Base-by-base conservation (phyloP, 2,888 invertebrate species). In the Loripinus fragilis region DNA sequence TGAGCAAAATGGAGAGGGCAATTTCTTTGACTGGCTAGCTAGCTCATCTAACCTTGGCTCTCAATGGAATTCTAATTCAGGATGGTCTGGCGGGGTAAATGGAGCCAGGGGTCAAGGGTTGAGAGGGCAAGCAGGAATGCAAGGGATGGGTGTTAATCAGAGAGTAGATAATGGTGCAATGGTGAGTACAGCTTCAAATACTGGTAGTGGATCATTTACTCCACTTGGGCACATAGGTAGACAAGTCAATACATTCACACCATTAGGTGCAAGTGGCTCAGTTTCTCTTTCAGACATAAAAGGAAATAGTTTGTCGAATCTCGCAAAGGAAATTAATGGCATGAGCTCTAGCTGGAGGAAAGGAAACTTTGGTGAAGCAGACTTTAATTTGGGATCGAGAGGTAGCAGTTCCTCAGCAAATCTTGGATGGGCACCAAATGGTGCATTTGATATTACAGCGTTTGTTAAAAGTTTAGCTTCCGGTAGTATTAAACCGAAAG, bases 251-350 rank as follows among this genome's bases (percentile, higher is more conserved):
- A 20, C 78, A 8, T 80, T 77, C 50, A 80, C 80, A 17, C 80
- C 80, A 0, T 38, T 80, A 25, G 80, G 80, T n/a, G 64, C 77
- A 17, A 65, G 76, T 8, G 80, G 80, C 20, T 80, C 80, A 20
- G 23, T 68, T 15, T 64, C 41, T 15, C n/a, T n/a, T n/a, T 55
- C 38, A n/a, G 77, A 80, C 65, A 2, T 77, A 15, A 64, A 77
- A 2, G 42, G 65, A 12, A 35, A 50, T n/a, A 15, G 41, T 12
- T n/a, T 25, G n/a, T 60, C 60, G 2, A 60, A 60, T 20, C 10
- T 60, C 33, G 60, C 60, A 2, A 5, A 17, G 17, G 60, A 60
- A 33, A 30, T 60, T 3, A 23, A 60, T 8, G 33, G 7, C 12
- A 33, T 60, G 17, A 33, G 33, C 10, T 60, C 60, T 20, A 17